A percentile compares a stretch with the other conserved stretches of the same genome.
These are phyloP conservation scores for Campylorhamphus procurvoides DNA, from an alignment of 2,113 vertebrate genomes.

Conservation along the genomic window DNA sequence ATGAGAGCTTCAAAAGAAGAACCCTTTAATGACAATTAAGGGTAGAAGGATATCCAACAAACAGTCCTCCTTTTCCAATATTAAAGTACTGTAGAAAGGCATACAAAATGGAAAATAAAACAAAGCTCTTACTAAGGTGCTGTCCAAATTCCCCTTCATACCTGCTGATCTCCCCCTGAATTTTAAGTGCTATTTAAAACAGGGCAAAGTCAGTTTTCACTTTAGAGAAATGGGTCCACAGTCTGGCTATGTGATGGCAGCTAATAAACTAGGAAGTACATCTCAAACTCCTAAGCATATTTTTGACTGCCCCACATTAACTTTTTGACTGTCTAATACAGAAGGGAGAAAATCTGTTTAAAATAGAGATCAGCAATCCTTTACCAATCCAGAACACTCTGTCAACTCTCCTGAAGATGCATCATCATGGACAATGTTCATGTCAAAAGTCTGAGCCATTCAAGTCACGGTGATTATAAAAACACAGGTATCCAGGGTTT, in stretches of 20 bases:
- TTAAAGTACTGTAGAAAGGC: background rate
- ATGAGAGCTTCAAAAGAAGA: background rate
- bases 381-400: background rate
- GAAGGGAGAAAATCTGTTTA: background rate
- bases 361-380: background rate
- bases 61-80: background rate
- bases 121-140: background rate
- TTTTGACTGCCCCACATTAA: background rate
- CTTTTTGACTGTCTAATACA: background rate
- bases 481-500: background rate
- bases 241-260: background rate
- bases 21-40: background rate
- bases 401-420: background rate
- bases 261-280: background rate
- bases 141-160: background rate
- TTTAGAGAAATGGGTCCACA: background rate
- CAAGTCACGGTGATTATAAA: background rate
- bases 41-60: background rate
- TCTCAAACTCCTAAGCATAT: background rate
- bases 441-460: background rate
- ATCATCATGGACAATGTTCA: background rate
- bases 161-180: background rate
- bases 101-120: background rate
- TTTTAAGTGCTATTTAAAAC: background rate
- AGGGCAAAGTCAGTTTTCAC: background rate